These are phyloP conservation scores for Anseranas semipalmata DNA, from an alignment of 2,113 vertebrate species.

Conservation along the genomic window DNA sequence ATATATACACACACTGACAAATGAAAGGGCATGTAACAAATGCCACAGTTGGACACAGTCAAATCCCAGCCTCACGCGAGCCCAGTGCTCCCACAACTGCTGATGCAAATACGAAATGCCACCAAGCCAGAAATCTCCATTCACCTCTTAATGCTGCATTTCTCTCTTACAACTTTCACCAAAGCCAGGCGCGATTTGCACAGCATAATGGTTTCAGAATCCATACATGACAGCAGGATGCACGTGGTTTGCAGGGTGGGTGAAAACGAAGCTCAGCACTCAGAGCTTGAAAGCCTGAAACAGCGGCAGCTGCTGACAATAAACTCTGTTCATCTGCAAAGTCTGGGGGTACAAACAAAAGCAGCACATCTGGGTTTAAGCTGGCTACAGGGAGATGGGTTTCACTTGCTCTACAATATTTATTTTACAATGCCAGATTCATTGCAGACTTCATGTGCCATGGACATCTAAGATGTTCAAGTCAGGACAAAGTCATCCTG, in stretches of 20 bases:
- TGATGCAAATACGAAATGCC: neutral
- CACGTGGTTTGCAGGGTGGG: neutral
- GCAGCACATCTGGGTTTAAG: constrained; percentile 39
- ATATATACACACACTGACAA: neutral
- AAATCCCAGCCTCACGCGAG: rapidly evolving
- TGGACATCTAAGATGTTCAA: neutral
- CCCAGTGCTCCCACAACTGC: neutral
- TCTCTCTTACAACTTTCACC: neutral
- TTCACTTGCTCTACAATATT: constrained; percentile 9
- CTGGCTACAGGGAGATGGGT: neutral
- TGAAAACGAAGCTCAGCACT: neutral
- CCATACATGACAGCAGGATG: neutral
- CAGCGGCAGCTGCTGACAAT: constrained; percentile 39
- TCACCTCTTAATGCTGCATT: neutral
- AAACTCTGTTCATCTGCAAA: constrained; percentile 18
- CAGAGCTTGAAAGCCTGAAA: neutral
- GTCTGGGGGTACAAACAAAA: constrained; percentile 38
- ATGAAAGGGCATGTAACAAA: neutral
- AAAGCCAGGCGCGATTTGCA: neutral
- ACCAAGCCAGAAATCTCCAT: neutral
- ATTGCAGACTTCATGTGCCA: neutral
- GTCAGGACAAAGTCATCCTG: neutral
- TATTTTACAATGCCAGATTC: neutral
- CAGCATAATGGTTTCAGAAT: neutral
- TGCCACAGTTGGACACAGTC: neutral